A percentile compares a stretch with the other conserved stretches of the same genome.
Conservation (phyloP, 2,888 invertebrate species). For the Plagiodera versicolora region DNA sequence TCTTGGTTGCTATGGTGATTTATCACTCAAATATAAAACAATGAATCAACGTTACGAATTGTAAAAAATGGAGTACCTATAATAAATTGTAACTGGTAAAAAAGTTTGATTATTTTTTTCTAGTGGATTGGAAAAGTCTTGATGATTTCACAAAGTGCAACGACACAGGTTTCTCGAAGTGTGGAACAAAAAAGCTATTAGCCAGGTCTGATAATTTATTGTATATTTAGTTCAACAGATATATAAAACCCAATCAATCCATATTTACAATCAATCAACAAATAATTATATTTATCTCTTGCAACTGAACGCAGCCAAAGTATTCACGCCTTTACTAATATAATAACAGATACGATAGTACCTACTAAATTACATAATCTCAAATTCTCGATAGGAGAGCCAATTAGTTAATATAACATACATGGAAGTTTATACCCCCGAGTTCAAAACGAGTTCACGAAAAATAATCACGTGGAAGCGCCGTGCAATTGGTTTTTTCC, state of each 20-base stretch:
- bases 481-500: neutral
- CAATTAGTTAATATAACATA: slow-evolving; percentile 46
- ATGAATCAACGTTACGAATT: too few species aligned
- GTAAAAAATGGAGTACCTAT: too few species aligned
- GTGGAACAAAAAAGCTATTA: too few species aligned
- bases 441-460: slow-evolving; percentile 23
- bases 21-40: too few species aligned
- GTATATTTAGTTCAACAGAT: neutral
- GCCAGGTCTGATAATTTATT: neutral
- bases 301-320: too few species aligned
- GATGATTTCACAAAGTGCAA: too few species aligned
- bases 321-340: slow-evolving; percentile 16
- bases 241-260: neutral
- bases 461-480: slow-evolving; percentile 14
- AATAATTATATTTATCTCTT: neutral
- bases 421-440: slow-evolving; percentile 31
- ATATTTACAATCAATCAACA: neutral
- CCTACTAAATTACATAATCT: slow-evolving; percentile 17
- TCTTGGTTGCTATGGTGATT: too few species aligned
- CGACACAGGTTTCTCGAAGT: too few species aligned
- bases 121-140: too few species aligned
- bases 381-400: slow-evolving; percentile 6
- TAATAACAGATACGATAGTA: slow-evolving; percentile 43
- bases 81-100: too few species aligned
- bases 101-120: too few species aligned